Evolutionary conservation across 2,113 vertebrate species (phyloP), one percentile per base, ranked within the genome.

Genomic region (Hippocampus guttulatus): DNA sequence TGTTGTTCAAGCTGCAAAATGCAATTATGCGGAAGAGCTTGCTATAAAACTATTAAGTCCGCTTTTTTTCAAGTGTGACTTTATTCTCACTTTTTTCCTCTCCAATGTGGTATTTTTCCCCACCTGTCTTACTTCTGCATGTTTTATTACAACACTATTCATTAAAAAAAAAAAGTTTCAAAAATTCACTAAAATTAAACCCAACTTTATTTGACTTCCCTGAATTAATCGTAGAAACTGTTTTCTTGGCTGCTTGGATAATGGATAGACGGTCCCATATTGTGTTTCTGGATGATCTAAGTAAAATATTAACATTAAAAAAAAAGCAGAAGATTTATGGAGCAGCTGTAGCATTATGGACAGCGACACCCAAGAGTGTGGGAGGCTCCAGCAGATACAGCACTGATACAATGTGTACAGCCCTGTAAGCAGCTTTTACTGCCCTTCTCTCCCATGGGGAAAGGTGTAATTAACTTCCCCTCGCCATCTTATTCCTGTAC

Each of bases 401-500:
- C 27, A 45, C 69, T 79, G 82, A 81, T 84, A 77, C 67, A 66
- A 84, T 71, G 74, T 64, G 73, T 83, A 76, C 66, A 77, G 84
- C 83, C 62, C 79, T 81, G 81, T 88, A 83, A 88, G 84, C 86
- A 88, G 79, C 81, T 90, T 90, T 86, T 61, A 75, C 76, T 77
- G 78, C 80, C 76, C 74, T 62, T 64, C 49, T 65, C 27, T 76
- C 84, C 81, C 76, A 61, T 47, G 67, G 82, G 87, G 76, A 76
- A 79, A 63, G 45, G 71, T 75, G 64, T 85, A 85, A 86, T 85
- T 87, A 89, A 79, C 82, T 84, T 87, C 84, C 41, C 41, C n/a
- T 65, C 63, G 12, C 60, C 63, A 77, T 85, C 74, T 83, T 72
- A 63, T 81, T 71, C 69, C 77, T 71, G 23, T 16, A 25, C 70